Evolutionary conservation across 2,113 vertebrate species (phyloP), one percentile per base, ranked within the genome.

Genomic region (Amblyopsis rosae): DNA sequence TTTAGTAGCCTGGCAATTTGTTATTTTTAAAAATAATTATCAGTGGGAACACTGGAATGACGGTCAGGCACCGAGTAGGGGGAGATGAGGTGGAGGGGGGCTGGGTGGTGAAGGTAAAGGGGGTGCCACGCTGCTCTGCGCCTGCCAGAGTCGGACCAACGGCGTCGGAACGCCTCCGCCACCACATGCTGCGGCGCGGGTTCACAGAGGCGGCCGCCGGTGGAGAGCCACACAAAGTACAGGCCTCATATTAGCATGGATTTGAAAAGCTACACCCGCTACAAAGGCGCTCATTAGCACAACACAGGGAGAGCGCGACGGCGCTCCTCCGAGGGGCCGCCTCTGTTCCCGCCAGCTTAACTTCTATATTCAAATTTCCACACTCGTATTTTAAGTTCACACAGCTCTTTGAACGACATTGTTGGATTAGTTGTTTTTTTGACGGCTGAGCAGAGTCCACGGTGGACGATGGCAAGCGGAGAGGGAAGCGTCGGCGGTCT

Each of bases 201-300:
- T 80, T 86, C 76, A 85, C 68, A 87, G 82, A 84, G 72, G 86
- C 73, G 48, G 75, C 79, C 83, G 67, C 78, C 65, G 47, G 71
- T 76, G 53, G 76, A 66, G 75, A 78, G 74, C 55, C 73, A 56
- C 80, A 86, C 81, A 86, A 87, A 86, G 84, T 84, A 77, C 82
- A 86, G 88, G 76, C 75, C 69, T 88, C 81, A 77, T 78, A 89
- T 92, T 92, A 90, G 87, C 86, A 87, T 93, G 86, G 83, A 79
- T 91, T 84, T 88, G 76, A 91, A 92, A 82, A 50, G 72, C 73
- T 84, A 82, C 84, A 75, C 78, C 84, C 72, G 70, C 67, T 88
- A 87, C 86, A 91, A 90, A 92, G 89, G 78, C 67, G 51, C 86
- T 90, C 88, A 92, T 93, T 93, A 91, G 82, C 92, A 93, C 90